Conservation (phyloP, 2,888 invertebrate genomes). For the Diogma glabrata region DNA sequence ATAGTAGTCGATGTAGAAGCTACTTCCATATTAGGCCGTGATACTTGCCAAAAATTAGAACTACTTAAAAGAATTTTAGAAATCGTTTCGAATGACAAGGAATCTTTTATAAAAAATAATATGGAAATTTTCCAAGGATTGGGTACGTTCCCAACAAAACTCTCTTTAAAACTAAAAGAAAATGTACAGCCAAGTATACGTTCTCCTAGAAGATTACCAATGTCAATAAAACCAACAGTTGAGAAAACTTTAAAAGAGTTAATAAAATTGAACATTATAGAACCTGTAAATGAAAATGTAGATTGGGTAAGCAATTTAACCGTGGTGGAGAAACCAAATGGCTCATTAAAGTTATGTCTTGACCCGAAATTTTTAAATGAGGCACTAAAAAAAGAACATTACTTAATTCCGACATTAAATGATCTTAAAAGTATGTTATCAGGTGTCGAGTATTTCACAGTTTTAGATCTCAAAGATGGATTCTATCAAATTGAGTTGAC, state of each 20-base stretch:
- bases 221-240: not conserved
- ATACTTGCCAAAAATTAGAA: not conserved
- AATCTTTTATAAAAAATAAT: slow-evolving; percentile 12
- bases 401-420: slow-evolving; percentile 12
- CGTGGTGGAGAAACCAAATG: slow-evolving; percentile 13
- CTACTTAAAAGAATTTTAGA: not conserved
- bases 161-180: slow-evolving; percentile 14
- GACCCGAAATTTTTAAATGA: slow-evolving; percentile 14
- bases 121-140: slow-evolving; percentile 18
- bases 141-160: slow-evolving; percentile 17
- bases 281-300: not conserved
- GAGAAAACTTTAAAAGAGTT: not conserved
- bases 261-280: not conserved
- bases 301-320: slow-evolving; percentile 14
- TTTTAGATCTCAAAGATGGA: no score
- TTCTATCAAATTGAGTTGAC: no score
- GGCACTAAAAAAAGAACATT: slow-evolving; percentile 14
- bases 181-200: no score
- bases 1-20: no score
- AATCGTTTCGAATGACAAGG: not conserved
- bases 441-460: no score
- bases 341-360: slow-evolving; percentile 12
- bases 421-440: slow-evolving; percentile 1
- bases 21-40: slow-evolving; percentile 3
- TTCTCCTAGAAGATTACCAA: slow-evolving; percentile 19